Conservation (phyloP, 2,113 vertebrate species). For the Cariama cristata region DNA sequence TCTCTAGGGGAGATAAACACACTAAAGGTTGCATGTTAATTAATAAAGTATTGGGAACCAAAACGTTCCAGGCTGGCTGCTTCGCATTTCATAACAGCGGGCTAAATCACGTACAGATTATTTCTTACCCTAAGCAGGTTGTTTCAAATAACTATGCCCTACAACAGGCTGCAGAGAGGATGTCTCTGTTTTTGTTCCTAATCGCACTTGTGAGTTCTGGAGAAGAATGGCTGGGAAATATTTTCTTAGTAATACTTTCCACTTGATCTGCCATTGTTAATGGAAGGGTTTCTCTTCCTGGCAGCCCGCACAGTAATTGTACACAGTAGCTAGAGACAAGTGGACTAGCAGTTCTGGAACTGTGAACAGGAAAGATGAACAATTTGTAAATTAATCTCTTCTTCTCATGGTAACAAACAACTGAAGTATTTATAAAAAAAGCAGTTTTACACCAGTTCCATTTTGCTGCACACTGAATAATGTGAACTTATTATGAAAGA, state of each 20-base stretch:
- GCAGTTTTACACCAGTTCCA: neutral
- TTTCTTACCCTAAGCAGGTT: neutral
- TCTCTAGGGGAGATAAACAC: neutral
- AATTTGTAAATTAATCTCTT: conserved; percentile 1
- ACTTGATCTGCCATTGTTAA: neutral
- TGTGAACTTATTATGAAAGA: conserved; percentile 8
- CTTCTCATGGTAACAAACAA: conserved; percentile 11
- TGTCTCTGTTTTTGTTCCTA: neutral
- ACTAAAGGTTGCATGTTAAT: neutral
- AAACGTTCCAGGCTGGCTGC: neutral
- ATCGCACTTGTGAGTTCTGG: neutral
- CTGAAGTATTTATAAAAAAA: neutral
- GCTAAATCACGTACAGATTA: neutral
- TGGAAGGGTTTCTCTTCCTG: neutral
- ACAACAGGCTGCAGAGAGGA: neutral
- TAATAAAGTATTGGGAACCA: neutral
- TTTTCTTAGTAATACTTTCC: neutral
- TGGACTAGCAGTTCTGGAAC: neutral
- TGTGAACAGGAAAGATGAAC: conserved; percentile 7
- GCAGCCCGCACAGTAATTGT: neutral
- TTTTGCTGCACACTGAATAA: neutral
- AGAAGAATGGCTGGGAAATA: neutral
- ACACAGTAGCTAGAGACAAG: conserved; percentile 33
- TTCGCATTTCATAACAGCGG: neutral
- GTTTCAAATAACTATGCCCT: neutral